phyloP scores from a whole-genome alignment of 2,888 invertebrate species.

The Cephus spinipes region DNA sequence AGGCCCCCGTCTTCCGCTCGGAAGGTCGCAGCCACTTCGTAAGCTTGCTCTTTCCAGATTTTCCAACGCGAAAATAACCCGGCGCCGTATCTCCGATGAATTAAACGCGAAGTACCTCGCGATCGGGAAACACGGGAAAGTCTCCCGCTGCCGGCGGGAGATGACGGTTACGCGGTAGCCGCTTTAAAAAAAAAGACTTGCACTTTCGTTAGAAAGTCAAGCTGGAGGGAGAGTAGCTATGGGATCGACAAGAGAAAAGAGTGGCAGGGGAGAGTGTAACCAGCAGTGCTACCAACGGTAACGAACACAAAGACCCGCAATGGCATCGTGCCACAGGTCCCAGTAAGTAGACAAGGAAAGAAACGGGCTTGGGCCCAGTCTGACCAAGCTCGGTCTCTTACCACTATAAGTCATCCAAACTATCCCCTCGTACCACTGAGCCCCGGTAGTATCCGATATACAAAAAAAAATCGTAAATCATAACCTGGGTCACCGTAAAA shows the following conservation, averaged over 20 bases:
- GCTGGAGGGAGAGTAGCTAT: conserved; percentile 16
- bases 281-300: background rate
- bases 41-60: background rate
- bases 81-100: background rate
- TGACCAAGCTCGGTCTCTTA: conserved; percentile 41
- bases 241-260: conserved; percentile 44
- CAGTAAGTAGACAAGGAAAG: too few relatives aligned
- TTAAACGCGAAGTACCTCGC: background rate
- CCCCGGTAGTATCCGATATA: background rate
- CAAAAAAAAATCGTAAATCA: background rate
- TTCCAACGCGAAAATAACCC: background rate
- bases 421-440: too few relatives aligned
- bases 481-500: background rate
- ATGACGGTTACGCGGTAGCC: conserved; percentile 37
- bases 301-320: background rate
- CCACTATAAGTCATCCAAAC: conserved; percentile 24
- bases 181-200: conserved; percentile 57
- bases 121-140: conserved; percentile 56
- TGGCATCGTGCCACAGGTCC: background rate
- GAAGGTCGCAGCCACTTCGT: background rate
- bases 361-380: conserved; percentile 28
- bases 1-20: too few relatives aligned
- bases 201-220: conserved; percentile 65
- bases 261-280: background rate
- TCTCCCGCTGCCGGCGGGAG: conserved; percentile 18